These are phyloP conservation scores for Tinea pellionella DNA, from an alignment of 2,888 invertebrate species.

Conservation along the genomic window DNA sequence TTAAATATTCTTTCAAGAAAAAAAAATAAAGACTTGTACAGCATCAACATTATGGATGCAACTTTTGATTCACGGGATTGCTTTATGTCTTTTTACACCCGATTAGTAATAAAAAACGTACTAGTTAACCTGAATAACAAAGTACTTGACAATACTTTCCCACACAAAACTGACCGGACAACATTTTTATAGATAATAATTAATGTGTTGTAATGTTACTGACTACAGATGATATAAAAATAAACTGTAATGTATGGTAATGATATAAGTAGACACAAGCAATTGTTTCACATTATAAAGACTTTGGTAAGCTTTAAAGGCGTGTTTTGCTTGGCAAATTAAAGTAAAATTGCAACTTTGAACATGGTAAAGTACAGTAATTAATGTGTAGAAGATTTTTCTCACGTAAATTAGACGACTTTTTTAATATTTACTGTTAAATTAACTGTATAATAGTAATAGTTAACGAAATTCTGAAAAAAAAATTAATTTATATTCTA, in stretches of 20 bases:
- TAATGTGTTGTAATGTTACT: neutral
- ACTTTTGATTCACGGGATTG: no score
- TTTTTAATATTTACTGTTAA: no score
- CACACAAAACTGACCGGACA: neutral
- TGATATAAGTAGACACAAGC: neutral
- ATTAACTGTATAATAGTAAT: no score
- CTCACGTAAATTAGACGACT: neutral
- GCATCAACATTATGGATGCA: no score
- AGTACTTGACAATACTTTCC: constrained; percentile 2
- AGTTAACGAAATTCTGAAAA: no score
- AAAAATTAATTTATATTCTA: no score
- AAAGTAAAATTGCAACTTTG: neutral
- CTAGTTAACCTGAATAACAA: neutral
- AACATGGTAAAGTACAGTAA: neutral
- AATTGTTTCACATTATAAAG: neutral
- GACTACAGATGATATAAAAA: constrained; percentile 2
- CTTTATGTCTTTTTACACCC: no score
- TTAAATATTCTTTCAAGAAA: no score
- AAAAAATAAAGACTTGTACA: no score
- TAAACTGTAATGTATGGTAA: neutral
- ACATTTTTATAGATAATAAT: constrained; percentile 7
- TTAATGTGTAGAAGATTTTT: constrained; percentile 1
- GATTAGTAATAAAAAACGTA: no score
- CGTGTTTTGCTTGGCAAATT: neutral
- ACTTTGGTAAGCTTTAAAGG: neutral